Evolutionary conservation across 2,113 vertebrate genomes (phyloP).

Genomic region (Oreamnos americanus): DNA sequence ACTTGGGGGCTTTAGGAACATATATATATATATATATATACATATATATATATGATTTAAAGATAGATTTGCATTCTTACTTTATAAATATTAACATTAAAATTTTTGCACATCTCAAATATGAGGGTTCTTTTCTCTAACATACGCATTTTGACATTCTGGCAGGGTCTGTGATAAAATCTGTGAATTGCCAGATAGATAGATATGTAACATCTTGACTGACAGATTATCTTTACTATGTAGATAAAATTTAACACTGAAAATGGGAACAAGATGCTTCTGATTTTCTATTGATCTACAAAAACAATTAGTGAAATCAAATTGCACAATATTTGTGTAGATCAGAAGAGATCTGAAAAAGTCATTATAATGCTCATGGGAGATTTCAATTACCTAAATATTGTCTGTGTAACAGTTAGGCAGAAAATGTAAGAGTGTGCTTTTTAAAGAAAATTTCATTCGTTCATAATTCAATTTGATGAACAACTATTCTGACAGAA

Average conservation of each 20-base stretch:
- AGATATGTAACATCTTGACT: slow-evolving; percentile 17
- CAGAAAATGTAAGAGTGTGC: background rate
- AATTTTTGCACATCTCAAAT: background rate
- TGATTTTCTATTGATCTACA: background rate
- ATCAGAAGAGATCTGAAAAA: background rate
- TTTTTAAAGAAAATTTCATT: background rate
- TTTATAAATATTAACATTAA: background rate
- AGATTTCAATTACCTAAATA: slow-evolving; percentile 44
- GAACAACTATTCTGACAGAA: background rate
- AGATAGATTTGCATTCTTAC: background rate
- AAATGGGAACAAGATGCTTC: background rate
- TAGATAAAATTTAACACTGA: background rate
- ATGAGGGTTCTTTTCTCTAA: background rate
- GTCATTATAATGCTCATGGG: background rate
- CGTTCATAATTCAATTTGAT: slow-evolving; percentile 21
- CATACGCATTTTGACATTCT: background rate
- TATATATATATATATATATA: background rate
- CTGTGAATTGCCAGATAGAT: background rate
- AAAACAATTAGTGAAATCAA: slow-evolving; percentile 42
- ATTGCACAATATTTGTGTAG: slow-evolving; percentile 40
- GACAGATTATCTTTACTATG: background rate
- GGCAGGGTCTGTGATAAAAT: background rate
- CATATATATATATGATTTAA: background rate
- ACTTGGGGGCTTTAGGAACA: background rate
- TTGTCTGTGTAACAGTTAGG: background rate